A percentile compares a stretch with the other conserved stretches of the same genome.
Evolutionary conservation across 2,113 vertebrate species (phyloP).

Genomic region (Tragelaphus imberbis): DNA sequence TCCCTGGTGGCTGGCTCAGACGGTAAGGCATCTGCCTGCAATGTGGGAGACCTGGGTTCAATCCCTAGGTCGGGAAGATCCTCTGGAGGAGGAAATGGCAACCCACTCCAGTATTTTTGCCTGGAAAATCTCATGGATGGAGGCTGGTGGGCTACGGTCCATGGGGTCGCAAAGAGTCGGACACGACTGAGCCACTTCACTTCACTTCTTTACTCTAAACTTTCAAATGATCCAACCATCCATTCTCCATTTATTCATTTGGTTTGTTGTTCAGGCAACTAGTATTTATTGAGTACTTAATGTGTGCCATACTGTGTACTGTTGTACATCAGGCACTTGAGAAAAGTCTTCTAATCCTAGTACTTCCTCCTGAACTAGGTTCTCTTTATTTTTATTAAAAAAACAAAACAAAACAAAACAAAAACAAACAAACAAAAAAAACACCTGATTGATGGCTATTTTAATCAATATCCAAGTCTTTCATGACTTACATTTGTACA

Average conservation of each 20-base stretch:
- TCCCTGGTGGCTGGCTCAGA: no score
- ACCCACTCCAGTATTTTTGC: no score
- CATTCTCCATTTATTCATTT: background rate
- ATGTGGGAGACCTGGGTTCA: no score
- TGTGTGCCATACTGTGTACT: background rate
- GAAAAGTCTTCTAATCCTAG: background rate
- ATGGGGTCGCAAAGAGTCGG: no score
- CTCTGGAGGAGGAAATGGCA: no score
- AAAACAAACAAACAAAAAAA: background rate
- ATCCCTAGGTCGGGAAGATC: no score
- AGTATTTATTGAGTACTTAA: background rate
- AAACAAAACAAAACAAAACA: background rate
- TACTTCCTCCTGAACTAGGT: background rate
- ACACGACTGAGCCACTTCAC: no score
- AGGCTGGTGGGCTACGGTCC: no score
- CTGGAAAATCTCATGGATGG: no score
- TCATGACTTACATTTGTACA: background rate
- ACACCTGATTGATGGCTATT: background rate
- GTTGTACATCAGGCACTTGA: background rate
- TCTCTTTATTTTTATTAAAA: background rate
- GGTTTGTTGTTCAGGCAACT: background rate
- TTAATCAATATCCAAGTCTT: background rate
- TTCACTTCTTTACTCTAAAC: background rate
- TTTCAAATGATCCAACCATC: background rate
- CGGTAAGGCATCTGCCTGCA: no score